Evolutionary conservation across 2,797 vertebrate genomes (phyloP).

Genomic region (Platalea minor): DNA sequence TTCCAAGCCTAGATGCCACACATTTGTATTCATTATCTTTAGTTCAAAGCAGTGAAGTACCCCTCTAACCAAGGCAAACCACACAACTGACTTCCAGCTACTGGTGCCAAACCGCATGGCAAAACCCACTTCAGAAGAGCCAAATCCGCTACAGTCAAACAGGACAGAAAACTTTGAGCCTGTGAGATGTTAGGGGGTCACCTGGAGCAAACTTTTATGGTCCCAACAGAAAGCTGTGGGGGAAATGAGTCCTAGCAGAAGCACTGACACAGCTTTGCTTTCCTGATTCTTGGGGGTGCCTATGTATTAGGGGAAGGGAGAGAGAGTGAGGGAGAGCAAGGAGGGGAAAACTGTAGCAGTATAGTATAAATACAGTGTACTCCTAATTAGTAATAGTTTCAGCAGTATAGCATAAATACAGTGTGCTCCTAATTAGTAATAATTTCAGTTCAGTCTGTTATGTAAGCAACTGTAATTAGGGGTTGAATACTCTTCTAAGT

Average conservation of each 20-base stretch:
- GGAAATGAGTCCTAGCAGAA: neutral
- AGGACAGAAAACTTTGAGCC: neutral
- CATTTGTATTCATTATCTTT: neutral
- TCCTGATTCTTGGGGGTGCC: neutral
- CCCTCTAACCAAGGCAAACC: neutral
- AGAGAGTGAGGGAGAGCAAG: neutral
- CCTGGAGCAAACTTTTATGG: neutral
- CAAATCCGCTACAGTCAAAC: neutral
- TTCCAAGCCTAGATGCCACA: neutral
- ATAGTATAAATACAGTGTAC: neutral
- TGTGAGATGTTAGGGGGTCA: neutral
- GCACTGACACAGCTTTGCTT: neutral
- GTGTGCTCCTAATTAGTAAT: neutral
- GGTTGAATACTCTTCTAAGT: neutral
- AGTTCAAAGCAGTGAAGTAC: neutral
- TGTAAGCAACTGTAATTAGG: neutral
- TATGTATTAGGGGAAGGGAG: neutral
- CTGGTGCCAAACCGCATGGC: neutral
- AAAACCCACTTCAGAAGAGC: neutral
- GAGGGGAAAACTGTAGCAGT: neutral
- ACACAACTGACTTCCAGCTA: neutral
- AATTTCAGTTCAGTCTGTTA: neutral
- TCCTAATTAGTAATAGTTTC: neutral
- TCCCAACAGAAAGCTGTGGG: neutral
- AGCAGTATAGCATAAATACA: neutral